These are phyloP conservation scores for Argyra leucocephala DNA, from an alignment of 2,888 invertebrate genomes.

Conservation along the genomic window DNA sequence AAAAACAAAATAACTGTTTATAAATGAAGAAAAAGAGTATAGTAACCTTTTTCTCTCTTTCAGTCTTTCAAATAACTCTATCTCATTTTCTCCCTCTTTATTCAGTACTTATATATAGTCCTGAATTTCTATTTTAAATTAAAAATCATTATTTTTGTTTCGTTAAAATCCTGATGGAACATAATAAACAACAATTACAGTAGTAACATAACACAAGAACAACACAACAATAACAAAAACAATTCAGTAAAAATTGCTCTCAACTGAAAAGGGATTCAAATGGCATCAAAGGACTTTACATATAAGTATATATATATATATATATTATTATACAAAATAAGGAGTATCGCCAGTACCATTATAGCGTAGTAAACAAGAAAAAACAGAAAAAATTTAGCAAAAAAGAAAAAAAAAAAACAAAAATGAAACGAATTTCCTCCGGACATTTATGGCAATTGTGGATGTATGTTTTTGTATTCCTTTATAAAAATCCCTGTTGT, in stretches of 20 bases:
- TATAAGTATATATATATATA: background rate
- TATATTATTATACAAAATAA: too few relatives aligned
- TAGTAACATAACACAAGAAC: background rate
- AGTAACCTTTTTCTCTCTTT: too few relatives aligned
- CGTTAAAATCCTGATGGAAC: background rate
- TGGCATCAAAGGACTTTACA: background rate
- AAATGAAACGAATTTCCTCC: background rate
- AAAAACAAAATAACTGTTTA: too few relatives aligned
- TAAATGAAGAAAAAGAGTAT: too few relatives aligned
- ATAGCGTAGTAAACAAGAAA: too few relatives aligned
- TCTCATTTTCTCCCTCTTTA: too few relatives aligned
- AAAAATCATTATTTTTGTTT: too few relatives aligned
- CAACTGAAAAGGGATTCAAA: background rate
- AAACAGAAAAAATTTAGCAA: too few relatives aligned
- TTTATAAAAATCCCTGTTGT: constrained; percentile 12
- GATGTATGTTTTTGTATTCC: background rate
- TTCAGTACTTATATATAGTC: too few relatives aligned
- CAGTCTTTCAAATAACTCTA: too few relatives aligned
- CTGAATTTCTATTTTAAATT: too few relatives aligned
- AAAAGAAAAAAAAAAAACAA: background rate
- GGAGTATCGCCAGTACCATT: too few relatives aligned
- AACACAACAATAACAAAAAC: background rate
- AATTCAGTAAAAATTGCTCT: background rate
- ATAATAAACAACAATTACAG: background rate
- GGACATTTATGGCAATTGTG: background rate